A percentile compares a stretch with the other conserved stretches of the same genome.
These are phyloP conservation scores for Echinometra lucunter DNA, from an alignment of 53 echinoderm and acorn worm genomes.

Conservation along the genomic window DNA sequence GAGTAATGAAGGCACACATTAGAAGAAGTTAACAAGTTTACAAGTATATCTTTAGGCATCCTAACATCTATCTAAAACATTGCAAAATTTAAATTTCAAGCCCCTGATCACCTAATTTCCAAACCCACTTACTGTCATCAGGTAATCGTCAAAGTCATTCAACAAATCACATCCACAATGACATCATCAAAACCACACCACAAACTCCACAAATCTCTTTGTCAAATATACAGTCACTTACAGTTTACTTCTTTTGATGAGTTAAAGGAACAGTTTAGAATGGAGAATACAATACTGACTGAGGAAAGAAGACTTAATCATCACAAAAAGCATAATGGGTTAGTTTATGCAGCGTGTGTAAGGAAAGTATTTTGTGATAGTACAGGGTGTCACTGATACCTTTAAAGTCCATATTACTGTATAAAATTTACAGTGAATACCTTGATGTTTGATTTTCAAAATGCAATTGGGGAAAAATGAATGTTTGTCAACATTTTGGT, in stretches of 20 bases:
- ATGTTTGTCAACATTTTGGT: too few relatives aligned
- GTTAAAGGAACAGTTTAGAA: constrained; percentile 1
- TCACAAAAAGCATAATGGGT: neutral
- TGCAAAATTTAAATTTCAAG: neutral
- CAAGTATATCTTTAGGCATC: neutral
- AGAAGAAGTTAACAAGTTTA: neutral
- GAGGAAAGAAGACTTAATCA: neutral
- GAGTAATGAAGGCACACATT: neutral
- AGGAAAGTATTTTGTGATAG: neutral
- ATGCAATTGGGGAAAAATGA: too few relatives aligned
- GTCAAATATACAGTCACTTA: too few relatives aligned
- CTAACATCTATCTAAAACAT: neutral
- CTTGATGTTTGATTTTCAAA: too few relatives aligned
- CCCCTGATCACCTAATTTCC: neutral
- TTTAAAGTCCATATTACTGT: too few relatives aligned
- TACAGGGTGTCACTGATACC: too few relatives aligned
- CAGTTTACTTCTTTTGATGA: neutral
- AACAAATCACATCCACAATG: constrained; percentile 28
- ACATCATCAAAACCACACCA: constrained; percentile 45
- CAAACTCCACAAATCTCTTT: constrained; percentile 44
- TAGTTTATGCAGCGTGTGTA: neutral
- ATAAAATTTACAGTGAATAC: too few relatives aligned
- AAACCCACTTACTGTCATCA: neutral
- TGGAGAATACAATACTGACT: neutral
- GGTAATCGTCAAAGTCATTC: constrained; percentile 31